Evolutionary conservation across 1,140 invertebrate species (phyloP).

Genomic region (Drosophila eugracilis): DNA sequence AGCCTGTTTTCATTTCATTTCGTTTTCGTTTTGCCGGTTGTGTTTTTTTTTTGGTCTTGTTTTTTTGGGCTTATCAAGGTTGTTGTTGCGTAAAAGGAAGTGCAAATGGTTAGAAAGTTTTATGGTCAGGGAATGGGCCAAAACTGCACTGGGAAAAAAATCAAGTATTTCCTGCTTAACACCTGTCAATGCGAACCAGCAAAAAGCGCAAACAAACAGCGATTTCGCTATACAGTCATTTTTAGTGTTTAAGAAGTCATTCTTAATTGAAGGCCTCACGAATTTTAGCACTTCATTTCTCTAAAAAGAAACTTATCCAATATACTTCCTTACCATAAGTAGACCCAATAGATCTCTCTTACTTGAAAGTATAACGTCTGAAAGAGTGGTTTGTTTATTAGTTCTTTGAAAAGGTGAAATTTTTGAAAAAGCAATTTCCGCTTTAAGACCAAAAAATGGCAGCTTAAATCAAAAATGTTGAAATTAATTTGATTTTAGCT

Average conservation of each 20-base stretch:
- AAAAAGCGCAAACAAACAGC: not conserved
- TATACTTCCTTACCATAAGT: not conserved
- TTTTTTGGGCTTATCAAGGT: slow-evolving; percentile 67
- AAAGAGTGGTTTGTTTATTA: slow-evolving; percentile 16
- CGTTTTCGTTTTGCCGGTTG: slow-evolving; percentile 41
- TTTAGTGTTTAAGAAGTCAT: slow-evolving; percentile 4
- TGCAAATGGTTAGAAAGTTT: slow-evolving; percentile 81
- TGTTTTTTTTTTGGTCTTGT: slow-evolving; percentile 9
- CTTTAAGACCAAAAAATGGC: not conserved
- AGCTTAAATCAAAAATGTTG: slow-evolving; percentile 22
- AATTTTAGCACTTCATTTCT: slow-evolving; percentile 1
- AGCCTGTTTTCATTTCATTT: slow-evolving; percentile 65
- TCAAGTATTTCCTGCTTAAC: slow-evolving; percentile 28
- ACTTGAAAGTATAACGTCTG: not conserved
- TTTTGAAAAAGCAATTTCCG: slow-evolving; percentile 7
- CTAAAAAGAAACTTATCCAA: slow-evolving; percentile 1
- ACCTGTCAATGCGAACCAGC: not conserved
- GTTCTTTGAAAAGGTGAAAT: slow-evolving; percentile 15
- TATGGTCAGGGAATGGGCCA: slow-evolving; percentile 36
- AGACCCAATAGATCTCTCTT: not conserved
- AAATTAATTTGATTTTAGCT: too few relatives aligned
- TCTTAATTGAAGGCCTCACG: slow-evolving; percentile 2
- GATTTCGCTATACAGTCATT: slow-evolving; percentile 10
- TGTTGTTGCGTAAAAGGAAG: slow-evolving; percentile 81
- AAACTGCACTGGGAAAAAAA: slow-evolving; percentile 24